Percentiles rank a stretch among this genome's conserved stretches.
These are phyloP conservation scores for Drosophila cognata DNA, from an alignment of 2,888 invertebrate species.

Conservation along the genomic window DNA sequence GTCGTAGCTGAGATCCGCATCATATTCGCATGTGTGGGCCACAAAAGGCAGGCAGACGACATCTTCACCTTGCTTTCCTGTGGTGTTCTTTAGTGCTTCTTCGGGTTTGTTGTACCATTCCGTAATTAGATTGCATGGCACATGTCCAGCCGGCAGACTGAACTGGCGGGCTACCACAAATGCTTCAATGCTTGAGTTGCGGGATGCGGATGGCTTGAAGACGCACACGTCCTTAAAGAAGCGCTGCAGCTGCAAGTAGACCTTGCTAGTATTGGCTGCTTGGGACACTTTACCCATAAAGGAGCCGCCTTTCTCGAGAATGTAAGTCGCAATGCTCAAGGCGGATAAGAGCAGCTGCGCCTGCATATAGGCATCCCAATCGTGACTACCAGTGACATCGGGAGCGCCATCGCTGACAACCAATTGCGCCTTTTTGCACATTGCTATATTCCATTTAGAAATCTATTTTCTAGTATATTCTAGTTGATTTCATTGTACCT, in stretches of 20 bases:
- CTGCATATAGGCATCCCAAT: constrained; percentile 99
- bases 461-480: neutral
- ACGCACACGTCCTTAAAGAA: constrained; percentile 96
- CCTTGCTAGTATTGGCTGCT: constrained; percentile 94
- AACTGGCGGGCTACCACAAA: constrained; percentile 97
- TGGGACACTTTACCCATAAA: constrained; percentile 99
- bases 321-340: constrained; percentile 97
- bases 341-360: constrained; percentile 97
- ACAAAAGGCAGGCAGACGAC: constrained; percentile 94
- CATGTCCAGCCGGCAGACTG: constrained; percentile 92
- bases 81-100: constrained; percentile 89
- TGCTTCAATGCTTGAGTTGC: constrained; percentile 98
- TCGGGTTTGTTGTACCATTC: constrained; percentile 85
- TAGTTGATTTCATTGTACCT: neutral
- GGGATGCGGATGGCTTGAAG: constrained; percentile 97
- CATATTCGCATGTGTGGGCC: constrained; percentile 95
- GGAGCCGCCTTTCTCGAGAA: constrained; percentile 93
- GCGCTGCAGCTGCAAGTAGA: constrained; percentile 95
- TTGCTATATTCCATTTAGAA: neutral
- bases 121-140: constrained; percentile 93
- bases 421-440: constrained; percentile 91
- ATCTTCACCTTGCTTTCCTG: constrained; percentile 89
- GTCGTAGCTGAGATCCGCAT: constrained; percentile 96
- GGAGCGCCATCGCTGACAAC: constrained; percentile 99
- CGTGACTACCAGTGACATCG: constrained; percentile 99